These are phyloP conservation scores for Drosophila teissieri DNA, from an alignment of 1,140 invertebrate genomes.

Conservation along the genomic window DNA sequence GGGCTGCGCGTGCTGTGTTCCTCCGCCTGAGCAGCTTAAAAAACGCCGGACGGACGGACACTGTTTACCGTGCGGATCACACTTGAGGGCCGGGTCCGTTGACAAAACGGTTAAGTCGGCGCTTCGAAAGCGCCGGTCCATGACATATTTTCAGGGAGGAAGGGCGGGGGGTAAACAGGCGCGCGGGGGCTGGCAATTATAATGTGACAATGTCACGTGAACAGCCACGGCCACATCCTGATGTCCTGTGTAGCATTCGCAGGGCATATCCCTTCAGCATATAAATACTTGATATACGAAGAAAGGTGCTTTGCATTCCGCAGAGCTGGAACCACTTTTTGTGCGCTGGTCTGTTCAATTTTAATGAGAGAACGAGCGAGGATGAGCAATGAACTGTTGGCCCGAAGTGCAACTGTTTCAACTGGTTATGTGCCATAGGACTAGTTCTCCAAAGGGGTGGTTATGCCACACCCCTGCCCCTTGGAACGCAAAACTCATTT, in stretches of 20 bases:
- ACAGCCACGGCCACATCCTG: conserved; percentile 39
- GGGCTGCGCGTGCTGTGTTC: conserved; percentile 51
- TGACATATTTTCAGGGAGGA: conserved; percentile 10
- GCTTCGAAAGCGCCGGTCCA: conserved; percentile 50
- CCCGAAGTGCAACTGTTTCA: conserved; percentile 69
- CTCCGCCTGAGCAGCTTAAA: conserved; percentile 70
- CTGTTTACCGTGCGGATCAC: conserved; percentile 76
- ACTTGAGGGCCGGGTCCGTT: conserved; percentile 65
- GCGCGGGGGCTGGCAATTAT: conserved; percentile 59
- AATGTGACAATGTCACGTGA: conserved; percentile 66
- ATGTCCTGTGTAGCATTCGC: conserved; percentile 30
- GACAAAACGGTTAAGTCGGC: conserved; percentile 67
- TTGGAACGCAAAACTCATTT: conserved; percentile 10
- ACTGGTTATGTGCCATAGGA: conserved; percentile 49
- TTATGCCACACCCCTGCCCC: conserved; percentile 5
- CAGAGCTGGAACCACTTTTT: conserved; percentile 23
- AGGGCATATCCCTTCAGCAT: not conserved
- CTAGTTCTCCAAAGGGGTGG: conserved; percentile 60
- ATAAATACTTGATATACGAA: not conserved
- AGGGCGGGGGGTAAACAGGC: not conserved
- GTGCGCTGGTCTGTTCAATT: conserved; percentile 78
- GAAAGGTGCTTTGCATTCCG: conserved; percentile 1
- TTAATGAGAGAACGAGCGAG: conserved; percentile 63
- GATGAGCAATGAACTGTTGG: conserved; percentile 48
- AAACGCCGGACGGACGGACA: conserved; percentile 51